A percentile compares a stretch with the other conserved stretches of the same genome.
These are phyloP conservation scores for Beris morrisii DNA, from an alignment of 2,888 invertebrate species.

Conservation along the genomic window DNA sequence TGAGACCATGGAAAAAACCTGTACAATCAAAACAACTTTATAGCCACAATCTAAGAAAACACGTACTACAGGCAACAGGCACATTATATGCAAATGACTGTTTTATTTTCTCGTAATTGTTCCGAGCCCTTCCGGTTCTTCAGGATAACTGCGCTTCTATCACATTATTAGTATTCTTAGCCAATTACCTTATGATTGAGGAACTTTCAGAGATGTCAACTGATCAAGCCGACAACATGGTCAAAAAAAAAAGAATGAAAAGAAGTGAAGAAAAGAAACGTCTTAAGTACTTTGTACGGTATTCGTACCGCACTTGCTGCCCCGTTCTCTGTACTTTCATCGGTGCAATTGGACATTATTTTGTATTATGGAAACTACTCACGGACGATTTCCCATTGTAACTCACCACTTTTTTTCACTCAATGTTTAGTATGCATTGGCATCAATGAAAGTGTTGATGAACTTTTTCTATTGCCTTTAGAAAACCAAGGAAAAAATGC, in stretches of 20 bases:
- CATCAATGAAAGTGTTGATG: conserved; percentile 17
- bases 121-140: too few species aligned
- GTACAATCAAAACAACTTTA: too few species aligned
- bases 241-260: neutral
- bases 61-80: too few species aligned
- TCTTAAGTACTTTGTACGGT: too few species aligned
- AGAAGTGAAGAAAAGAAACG: neutral
- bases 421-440: conserved; percentile 12
- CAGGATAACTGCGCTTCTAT: too few species aligned
- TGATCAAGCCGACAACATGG: neutral
- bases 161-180: conserved; percentile 15
- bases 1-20: too few species aligned
- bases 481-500: too few species aligned
- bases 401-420: neutral
- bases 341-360: conserved; percentile 12
- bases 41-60: too few species aligned
- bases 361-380: conserved; percentile 12
- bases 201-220: conserved; percentile 18
- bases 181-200: conserved; percentile 18
- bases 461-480: neutral
- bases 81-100: too few species aligned
- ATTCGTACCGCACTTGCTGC: too few species aligned
- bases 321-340: conserved; percentile 3
- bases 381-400: neutral
- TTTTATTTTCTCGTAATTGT: too few species aligned